These are phyloP conservation scores for Thymelicus lineola DNA, from an alignment of 2,888 invertebrate genomes.

Conservation along the genomic window DNA sequence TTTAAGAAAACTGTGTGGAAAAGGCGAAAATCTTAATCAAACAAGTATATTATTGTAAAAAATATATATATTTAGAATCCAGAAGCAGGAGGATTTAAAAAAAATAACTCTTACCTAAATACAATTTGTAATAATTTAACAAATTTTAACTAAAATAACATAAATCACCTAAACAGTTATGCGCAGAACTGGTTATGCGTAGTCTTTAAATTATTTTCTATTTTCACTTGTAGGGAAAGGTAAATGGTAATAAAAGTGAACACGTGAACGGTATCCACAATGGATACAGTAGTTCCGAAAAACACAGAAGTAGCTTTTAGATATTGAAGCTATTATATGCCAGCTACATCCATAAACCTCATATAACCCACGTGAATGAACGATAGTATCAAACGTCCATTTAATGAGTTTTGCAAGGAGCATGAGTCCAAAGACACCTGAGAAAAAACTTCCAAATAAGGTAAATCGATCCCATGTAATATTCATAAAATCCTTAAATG, in stretches of 20 bases:
- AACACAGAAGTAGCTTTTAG: slow-evolving; percentile 83
- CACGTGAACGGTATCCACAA: slow-evolving; percentile 93
- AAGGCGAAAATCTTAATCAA: too few relatives aligned
- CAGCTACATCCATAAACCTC: neutral
- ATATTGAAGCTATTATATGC: neutral
- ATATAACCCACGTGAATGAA: neutral
- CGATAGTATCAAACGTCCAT: neutral
- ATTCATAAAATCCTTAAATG: neutral
- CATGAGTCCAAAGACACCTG: neutral
- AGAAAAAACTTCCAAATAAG: neutral
- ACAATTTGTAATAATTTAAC: too few relatives aligned
- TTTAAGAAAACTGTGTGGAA: too few relatives aligned
- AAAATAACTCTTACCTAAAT: too few relatives aligned
- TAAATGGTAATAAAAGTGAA: slow-evolving; percentile 84
- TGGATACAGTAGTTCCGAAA: slow-evolving; percentile 87
- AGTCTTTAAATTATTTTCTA: slow-evolving; percentile 24
- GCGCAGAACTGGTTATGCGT: too few relatives aligned
- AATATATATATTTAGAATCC: too few relatives aligned
- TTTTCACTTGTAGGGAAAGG: slow-evolving; percentile 66
- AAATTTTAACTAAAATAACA: too few relatives aligned
- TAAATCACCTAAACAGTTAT: too few relatives aligned
- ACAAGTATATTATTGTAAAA: too few relatives aligned
- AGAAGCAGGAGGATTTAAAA: too few relatives aligned
- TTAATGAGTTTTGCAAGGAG: neutral
- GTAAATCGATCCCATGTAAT: neutral